Evolutionary conservation across 1,140 invertebrate genomes (phyloP).

Genomic region (Heliconius congener): DNA sequence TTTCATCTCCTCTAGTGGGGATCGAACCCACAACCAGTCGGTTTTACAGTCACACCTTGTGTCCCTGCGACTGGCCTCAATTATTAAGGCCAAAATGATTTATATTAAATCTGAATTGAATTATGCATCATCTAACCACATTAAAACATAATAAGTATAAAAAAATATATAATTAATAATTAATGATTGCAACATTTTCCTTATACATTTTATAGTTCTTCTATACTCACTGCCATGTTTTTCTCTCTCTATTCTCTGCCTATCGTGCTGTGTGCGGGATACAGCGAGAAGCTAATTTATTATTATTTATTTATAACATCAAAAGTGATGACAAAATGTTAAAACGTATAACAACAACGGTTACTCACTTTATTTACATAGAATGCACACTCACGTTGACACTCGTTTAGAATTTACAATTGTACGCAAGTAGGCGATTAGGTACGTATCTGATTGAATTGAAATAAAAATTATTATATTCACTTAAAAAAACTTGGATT

Average conservation of each 20-base stretch:
- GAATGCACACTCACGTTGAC: not conserved
- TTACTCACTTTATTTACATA: constrained; percentile 14
- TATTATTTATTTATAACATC: not conserved
- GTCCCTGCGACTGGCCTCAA: too few species aligned
- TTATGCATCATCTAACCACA: too few species aligned
- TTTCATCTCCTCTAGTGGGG: too few species aligned
- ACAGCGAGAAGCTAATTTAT: not conserved
- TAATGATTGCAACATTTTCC: too few species aligned
- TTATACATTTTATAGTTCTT: too few species aligned
- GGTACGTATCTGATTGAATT: not conserved
- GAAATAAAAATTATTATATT: constrained; percentile 1
- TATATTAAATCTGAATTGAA: too few species aligned
- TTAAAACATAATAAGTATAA: too few species aligned
- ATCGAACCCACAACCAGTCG: too few species aligned
- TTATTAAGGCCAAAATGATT: too few species aligned
- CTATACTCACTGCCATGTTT: not conserved
- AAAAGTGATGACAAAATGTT: not conserved
- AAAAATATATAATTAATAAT: too few species aligned
- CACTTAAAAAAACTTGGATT: not conserved
- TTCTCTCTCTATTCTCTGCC: not conserved
- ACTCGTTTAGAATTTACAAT: not conserved
- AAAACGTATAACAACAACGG: not conserved
- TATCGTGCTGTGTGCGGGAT: not conserved
- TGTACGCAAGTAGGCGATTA: not conserved
- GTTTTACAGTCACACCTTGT: too few species aligned